phyloP scores from a whole-genome alignment of 2,797 vertebrate species.

The Pangasius sanitwongsei region DNA sequence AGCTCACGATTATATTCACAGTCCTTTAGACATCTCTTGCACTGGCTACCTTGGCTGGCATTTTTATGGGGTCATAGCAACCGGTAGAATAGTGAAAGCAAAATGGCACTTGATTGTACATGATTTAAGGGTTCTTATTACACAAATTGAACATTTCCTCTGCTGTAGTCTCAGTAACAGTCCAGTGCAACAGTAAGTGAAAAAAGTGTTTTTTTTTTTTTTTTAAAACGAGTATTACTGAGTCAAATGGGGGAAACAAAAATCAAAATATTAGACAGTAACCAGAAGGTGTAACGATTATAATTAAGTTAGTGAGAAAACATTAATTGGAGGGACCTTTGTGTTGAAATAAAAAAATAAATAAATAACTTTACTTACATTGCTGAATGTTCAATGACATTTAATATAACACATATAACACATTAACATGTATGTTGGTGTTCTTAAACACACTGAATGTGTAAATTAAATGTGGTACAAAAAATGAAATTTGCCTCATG shows the following conservation, averaged over 20 bases:
- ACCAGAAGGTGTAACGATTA: background rate
- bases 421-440: conserved; percentile 86
- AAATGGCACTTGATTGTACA: conserved; percentile 29
- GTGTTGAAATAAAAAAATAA: conserved; percentile 51
- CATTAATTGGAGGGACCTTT: conserved; percentile 30
- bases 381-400: conserved; percentile 73
- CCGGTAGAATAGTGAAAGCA: conserved; percentile 22
- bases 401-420: conserved; percentile 68
- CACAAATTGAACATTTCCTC: conserved; percentile 22
- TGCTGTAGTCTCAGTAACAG: conserved; percentile 14
- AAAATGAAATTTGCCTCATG: conserved; percentile 33
- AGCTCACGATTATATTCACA: background rate
- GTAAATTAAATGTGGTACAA: conserved; percentile 87
- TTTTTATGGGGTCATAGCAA: background rate
- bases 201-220: conserved; percentile 5
- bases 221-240: conserved; percentile 19
- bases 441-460: conserved; percentile 84
- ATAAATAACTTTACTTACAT: conserved; percentile 69
- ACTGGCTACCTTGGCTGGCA: background rate
- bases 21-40: background rate
- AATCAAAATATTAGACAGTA: conserved; percentile 4
- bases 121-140: conserved; percentile 26
- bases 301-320: conserved; percentile 11
- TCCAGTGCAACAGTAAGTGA: conserved; percentile 3
- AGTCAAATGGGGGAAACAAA: conserved; percentile 11